Base-by-base conservation (phyloP, 2,888 invertebrate genomes). In the Pseudeuparius sepicola region DNA sequence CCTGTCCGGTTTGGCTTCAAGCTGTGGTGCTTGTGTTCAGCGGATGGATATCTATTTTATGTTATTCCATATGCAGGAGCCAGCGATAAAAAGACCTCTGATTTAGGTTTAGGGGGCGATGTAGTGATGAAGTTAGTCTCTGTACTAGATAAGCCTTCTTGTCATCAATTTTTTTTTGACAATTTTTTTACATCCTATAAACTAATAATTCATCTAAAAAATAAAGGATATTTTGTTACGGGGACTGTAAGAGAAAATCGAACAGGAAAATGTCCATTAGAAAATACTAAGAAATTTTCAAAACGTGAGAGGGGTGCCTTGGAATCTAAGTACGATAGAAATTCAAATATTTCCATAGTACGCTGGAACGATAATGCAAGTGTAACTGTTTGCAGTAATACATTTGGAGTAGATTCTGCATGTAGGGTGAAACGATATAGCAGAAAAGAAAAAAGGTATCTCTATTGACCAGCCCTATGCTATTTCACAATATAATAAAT, bases 1-100 rank as follows among this genome's bases (percentile, higher is more conserved):
- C 36, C 36, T 14, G 33, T 40, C 4, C 24, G 34, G 14, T 36
- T 40, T 23, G 37, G 40, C 4, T 42, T 40, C 23, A 40, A 41
- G 15, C 6, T 40, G 18, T 40, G 37, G 40, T 37, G 37, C 14
- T 11, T 42, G 24, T 40, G 40, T 32, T 38, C 33, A 14, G n/a
- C 31, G 12, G 25, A 18, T 14, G 42, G 39, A 10, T 42, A 40
- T 23, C 23, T 36, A 7, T 41, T 14, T 26, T 15, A 27, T 12
- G 39, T 36, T 17, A 26, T 37, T 24, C 39, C 42, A 11, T 37
- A 42, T 28, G 30, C 24, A n/a, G 40, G 40, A 18, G 31, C 29
- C 24, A n/a, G 20, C 15, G 11, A 28, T 5, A 31, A 31, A 18
- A 32, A 32, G 32, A 6, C 4, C 10, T n/a, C n/a, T n/a, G 24